Evolutionary conservation across 2,888 invertebrate species (phyloP).

Genomic region (Nasonovia ribisnigri): DNA sequence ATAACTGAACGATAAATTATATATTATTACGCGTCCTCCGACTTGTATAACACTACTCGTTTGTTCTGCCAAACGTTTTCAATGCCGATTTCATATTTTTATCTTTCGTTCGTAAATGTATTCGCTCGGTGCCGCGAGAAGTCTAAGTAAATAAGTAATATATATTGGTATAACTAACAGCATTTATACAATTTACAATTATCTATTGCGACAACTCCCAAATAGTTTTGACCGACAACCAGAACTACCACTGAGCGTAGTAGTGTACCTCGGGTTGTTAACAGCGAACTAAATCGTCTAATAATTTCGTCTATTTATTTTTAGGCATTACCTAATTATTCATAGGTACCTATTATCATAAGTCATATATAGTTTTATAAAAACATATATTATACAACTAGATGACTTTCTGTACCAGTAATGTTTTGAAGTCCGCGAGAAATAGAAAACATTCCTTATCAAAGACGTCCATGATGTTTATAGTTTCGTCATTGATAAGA

Average conservation of each 20-base stretch:
- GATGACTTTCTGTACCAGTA: not conserved
- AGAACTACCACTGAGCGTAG: not conserved
- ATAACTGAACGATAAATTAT: constrained; percentile 5
- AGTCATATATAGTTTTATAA: not conserved
- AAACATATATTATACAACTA: not conserved
- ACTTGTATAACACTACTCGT: not conserved
- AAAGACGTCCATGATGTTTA: not conserved
- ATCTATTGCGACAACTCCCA: not conserved
- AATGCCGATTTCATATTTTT: not conserved
- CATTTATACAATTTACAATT: not conserved
- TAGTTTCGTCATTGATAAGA: not conserved
- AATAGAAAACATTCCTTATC: not conserved
- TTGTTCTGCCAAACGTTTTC: not conserved
- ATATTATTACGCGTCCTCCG: not conserved
- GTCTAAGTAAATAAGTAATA: not conserved
- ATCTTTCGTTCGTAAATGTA: not conserved
- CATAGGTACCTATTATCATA: too few species aligned
- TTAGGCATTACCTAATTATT: too few species aligned
- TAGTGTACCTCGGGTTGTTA: not conserved
- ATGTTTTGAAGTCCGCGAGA: not conserved
- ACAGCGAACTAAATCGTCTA: too few species aligned
- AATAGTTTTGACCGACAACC: not conserved
- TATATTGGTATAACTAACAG: not conserved
- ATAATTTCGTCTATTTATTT: too few species aligned
- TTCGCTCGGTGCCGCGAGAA: not conserved